Percentiles rank a stretch among this genome's conserved stretches.
phyloP scores from a whole-genome alignment of 2,797 vertebrate genomes.

The Periparus ater region DNA sequence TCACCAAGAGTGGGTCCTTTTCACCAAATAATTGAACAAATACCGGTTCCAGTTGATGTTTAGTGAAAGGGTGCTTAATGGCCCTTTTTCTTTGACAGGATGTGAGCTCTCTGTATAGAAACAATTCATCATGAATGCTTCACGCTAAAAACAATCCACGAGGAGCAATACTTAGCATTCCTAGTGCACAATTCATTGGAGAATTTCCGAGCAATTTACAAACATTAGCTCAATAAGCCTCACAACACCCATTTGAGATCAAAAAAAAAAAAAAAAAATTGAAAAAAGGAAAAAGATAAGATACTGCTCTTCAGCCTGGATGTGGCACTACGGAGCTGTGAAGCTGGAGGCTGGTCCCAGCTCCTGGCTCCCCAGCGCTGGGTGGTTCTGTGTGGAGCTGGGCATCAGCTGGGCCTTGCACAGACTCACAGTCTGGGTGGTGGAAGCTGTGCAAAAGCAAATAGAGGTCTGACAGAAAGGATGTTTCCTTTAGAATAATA shows the following conservation, averaged over 20 bases:
- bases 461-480: background rate
- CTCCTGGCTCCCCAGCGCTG: background rate
- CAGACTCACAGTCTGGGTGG: fast-evolving
- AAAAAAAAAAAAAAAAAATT: background rate
- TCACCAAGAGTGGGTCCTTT: background rate
- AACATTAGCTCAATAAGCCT: constrained; percentile 58
- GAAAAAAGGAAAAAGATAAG: background rate
- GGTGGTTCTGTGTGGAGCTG: background rate
- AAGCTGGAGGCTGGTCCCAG: background rate
- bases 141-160: constrained; percentile 17
- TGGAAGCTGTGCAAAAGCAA: background rate
- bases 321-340: background rate
- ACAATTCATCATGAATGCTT: constrained; percentile 45
- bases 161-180: constrained; percentile 56
- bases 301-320: background rate
- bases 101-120: constrained; percentile 35
- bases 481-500: background rate
- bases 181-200: constrained; percentile 43
- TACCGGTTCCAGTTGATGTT: background rate
- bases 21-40: constrained; percentile 24
- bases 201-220: constrained; percentile 59
- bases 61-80: constrained; percentile 37
- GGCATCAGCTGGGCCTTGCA: background rate
- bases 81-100: constrained; percentile 14
- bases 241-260: constrained; percentile 40